Base-by-base conservation (phyloP, 2,797 vertebrate species). In the Mus caroli region DNA sequence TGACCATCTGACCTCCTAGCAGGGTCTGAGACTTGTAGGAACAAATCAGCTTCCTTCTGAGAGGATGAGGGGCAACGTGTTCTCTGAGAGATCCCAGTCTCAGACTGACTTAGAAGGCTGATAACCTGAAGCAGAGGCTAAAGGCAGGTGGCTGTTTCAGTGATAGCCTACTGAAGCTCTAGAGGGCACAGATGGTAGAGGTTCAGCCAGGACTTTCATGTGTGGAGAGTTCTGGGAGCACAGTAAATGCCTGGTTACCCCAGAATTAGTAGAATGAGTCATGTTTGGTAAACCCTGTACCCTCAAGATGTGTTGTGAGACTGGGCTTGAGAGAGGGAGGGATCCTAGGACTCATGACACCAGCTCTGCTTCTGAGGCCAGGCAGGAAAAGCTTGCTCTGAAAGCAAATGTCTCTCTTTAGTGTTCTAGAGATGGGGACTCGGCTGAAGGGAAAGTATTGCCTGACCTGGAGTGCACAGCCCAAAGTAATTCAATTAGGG, bases 401-500 rank as follows among this genome's bases (percentile, higher is more conserved):
- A 73, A 34, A 54, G 62, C 31, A 31, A 43, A 17, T 15, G 34
- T 40, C 6, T 22, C 43, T 88, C 13, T 58, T 40, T 60, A 75
- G 46, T 86, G 60, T 86, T 11, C 40, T 89, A 12, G 73, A 88
- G 46, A 78, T 46, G 40, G 56, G 71, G 5, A 79, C 43, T 83
- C 84, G 31, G 43, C n/a, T 92, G 11, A 50, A 11, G 79, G 58
- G 40, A 28, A 71, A 24, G 12, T 17, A 34, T 40, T 50, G 43
- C 56, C 62, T 84, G 60, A 37, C 52, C 87, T 15, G 14, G 40
- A 75, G 19, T 73, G 22, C 19, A 28, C 34, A 56, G 46, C 7
- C 46, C 60, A 92, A 82, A 37, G 58, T 34, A 73, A 73, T 95
- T 90, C 78, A 75, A 84, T 88, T 62, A 88, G 40, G 95, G 20